Conservation (phyloP, 2,797 vertebrate genomes). For the Hemitrygon akajei region DNA sequence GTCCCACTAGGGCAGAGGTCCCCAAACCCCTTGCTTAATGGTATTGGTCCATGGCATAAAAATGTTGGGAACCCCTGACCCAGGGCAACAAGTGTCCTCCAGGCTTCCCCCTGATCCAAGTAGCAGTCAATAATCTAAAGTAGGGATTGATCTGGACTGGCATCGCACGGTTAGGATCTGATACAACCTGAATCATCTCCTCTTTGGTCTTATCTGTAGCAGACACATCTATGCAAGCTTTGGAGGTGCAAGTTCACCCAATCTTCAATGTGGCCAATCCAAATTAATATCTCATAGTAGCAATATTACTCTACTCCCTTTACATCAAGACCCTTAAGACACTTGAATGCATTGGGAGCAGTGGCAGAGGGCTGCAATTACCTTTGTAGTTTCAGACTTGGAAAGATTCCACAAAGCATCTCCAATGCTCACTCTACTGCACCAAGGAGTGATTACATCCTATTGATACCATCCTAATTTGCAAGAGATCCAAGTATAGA, state of each 20-base stretch:
- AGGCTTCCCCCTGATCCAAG: too few species aligned
- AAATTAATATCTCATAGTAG: background rate
- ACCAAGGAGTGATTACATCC: background rate
- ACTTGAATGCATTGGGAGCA: background rate
- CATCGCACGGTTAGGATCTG: background rate
- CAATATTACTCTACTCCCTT: background rate
- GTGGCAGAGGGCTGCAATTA: background rate
- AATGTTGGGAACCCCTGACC: too few species aligned
- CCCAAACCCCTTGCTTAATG: too few species aligned
- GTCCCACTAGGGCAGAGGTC: background rate
- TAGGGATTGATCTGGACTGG: background rate
- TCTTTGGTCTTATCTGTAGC: background rate
- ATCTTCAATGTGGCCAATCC: background rate
- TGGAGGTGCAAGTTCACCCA: background rate
- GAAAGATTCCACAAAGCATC: background rate
- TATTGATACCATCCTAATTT: background rate
- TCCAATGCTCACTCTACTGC: background rate
- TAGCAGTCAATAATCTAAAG: background rate
- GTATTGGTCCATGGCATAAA: too few species aligned
- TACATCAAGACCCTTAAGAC: background rate
- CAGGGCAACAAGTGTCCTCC: background rate
- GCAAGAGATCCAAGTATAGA: too few species aligned
- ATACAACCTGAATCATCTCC: background rate
- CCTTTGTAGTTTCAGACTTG: background rate
- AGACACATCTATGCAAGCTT: background rate